phyloP scores from a whole-genome alignment of 2,113 vertebrate genomes.

The Megalops atlanticus region DNA sequence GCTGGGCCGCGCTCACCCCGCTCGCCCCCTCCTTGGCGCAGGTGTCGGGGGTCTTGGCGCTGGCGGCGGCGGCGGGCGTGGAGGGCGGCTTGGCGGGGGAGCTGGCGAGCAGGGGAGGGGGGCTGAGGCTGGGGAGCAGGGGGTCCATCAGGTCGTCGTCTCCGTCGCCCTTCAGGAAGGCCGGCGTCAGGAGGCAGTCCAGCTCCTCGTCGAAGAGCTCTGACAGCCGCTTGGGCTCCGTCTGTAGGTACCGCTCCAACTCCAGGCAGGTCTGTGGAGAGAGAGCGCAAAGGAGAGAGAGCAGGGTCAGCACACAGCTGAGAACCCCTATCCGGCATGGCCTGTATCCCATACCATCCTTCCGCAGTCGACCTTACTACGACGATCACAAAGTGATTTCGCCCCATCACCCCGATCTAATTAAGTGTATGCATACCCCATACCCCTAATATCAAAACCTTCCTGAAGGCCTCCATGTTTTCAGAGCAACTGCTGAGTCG shows the following conservation, averaged over 20 bases:
- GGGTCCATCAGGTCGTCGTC: conserved; percentile 77
- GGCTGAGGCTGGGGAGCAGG: conserved; percentile 76
- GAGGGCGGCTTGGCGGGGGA: conserved; percentile 78
- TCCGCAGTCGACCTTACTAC: too few species aligned
- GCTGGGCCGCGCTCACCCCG: conserved; percentile 88
- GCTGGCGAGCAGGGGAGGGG: conserved; percentile 74
- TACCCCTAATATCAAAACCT: too few species aligned
- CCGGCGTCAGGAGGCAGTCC: conserved; percentile 86
- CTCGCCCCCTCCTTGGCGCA: conserved; percentile 40
- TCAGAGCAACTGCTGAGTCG: too few species aligned
- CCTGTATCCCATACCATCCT: too few species aligned
- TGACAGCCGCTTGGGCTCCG: conserved; percentile 88
- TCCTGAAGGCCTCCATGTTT: too few species aligned
- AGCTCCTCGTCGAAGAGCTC: conserved; percentile 92
- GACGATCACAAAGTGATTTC: too few species aligned
- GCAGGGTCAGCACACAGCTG: background rate
- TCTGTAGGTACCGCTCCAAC: conserved; percentile 96
- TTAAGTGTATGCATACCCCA: too few species aligned
- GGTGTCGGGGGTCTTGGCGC: conserved; percentile 60
- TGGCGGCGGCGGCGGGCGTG: conserved; percentile 76
- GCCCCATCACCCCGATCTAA: too few species aligned
- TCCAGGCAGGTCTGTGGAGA: conserved; percentile 94
- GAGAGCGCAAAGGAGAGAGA: conserved; percentile 72
- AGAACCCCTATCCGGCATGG: background rate
- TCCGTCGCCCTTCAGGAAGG: conserved; percentile 81